A percentile compares a stretch with the other conserved stretches of the same genome.
Evolutionary conservation across 2,888 invertebrate species (phyloP).

Genomic region (Hedychridium roseum): DNA sequence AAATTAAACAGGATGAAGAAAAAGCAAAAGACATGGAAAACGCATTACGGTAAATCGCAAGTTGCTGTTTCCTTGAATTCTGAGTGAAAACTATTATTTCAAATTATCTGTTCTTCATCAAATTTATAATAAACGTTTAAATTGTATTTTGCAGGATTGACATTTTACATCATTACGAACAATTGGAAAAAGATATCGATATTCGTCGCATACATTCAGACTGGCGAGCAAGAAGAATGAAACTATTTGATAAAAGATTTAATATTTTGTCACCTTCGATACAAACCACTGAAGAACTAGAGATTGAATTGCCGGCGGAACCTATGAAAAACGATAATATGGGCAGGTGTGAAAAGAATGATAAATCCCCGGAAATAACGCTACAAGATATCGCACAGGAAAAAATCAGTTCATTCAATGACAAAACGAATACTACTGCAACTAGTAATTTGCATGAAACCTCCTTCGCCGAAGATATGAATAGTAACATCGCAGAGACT

Average conservation of each 20-base stretch:
- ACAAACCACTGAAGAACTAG: too few species aligned
- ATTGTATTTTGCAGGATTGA: constrained; percentile 63
- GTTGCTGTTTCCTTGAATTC: too few species aligned
- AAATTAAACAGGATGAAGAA: constrained; percentile 39
- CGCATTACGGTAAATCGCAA: constrained; percentile 47
- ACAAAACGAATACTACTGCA: too few species aligned
- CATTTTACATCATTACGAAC: constrained; percentile 72
- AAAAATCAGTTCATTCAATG: too few species aligned
- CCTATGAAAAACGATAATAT: too few species aligned
- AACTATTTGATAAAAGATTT: constrained; percentile 50
- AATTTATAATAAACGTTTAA: not conserved
- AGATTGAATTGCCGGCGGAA: too few species aligned
- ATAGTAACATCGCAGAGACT: constrained; percentile 25
- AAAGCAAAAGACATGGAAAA: constrained; percentile 38
- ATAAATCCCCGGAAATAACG: too few species aligned
- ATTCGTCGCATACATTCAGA: constrained; percentile 68
- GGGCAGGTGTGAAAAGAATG: too few species aligned
- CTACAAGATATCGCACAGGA: too few species aligned
- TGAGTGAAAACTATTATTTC: constrained; percentile 1
- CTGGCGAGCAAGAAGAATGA: constrained; percentile 67
- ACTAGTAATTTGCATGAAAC: too few species aligned
- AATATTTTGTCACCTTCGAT: too few species aligned
- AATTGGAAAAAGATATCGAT: constrained; percentile 70
- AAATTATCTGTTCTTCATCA: not conserved
- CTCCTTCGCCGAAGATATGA: constrained; percentile 28